phyloP scores from a whole-genome alignment of 2,888 invertebrate genomes.

The Parnassius smintheus region DNA sequence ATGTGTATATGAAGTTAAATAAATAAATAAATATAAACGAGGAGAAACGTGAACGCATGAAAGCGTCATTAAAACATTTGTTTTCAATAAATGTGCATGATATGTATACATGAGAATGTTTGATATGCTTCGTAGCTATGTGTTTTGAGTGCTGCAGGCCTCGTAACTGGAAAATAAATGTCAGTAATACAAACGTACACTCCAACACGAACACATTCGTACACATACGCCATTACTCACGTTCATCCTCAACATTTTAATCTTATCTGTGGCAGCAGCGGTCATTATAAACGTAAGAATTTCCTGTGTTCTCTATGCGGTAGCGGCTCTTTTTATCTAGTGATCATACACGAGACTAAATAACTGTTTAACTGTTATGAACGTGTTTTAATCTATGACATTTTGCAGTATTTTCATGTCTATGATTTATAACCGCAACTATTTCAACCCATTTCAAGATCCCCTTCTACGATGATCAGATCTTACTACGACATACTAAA shows the following conservation, averaged over 20 bases:
- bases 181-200: background rate
- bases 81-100: too few species aligned
- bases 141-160: too few species aligned
- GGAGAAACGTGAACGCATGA: too few species aligned
- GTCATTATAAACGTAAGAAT: slow-evolving; percentile 23
- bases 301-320: slow-evolving; percentile 17
- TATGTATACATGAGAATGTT: too few species aligned
- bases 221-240: slow-evolving; percentile 26
- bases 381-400: slow-evolving; percentile 8
- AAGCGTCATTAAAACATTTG: too few species aligned
- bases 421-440: too few species aligned
- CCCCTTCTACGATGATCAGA: too few species aligned
- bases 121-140: too few species aligned
- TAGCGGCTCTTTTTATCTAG: slow-evolving; percentile 25
- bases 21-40: too few species aligned
- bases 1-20: too few species aligned
- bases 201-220: slow-evolving; percentile 27
- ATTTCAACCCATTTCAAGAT: too few species aligned
- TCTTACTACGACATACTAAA: too few species aligned
- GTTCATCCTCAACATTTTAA: slow-evolving; percentile 17
- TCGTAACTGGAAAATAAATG: background rate
- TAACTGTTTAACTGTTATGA: slow-evolving; percentile 22
- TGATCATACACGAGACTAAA: slow-evolving; percentile 13
- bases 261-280: slow-evolving; percentile 17
- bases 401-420: background rate